Conservation (phyloP, 2,888 invertebrate genomes). For the Apantesis nais region DNA sequence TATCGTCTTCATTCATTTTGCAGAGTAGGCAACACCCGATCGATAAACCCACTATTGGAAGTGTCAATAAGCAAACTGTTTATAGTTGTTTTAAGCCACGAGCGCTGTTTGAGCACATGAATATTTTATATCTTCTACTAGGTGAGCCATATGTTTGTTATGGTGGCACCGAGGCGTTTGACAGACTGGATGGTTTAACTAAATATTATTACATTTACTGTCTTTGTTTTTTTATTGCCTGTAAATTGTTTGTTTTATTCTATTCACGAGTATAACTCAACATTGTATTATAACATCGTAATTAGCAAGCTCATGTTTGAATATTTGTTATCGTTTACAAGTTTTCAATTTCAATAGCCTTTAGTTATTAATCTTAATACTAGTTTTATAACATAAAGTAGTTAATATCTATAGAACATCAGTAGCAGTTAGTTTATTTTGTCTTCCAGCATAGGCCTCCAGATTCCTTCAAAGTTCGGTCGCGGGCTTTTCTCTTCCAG, state of each 20-base stretch:
- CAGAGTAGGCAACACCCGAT: neutral
- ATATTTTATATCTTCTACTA: neutral
- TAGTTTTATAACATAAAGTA: too few relatives aligned
- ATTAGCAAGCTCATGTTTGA: neutral
- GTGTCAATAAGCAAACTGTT: conserved; percentile 5
- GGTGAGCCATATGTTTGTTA: neutral
- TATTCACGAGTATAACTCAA: neutral
- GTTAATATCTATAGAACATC: too few relatives aligned
- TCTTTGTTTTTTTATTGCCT: neutral
- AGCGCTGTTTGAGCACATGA: neutral
- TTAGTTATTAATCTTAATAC: too few relatives aligned
- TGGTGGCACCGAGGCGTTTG: neutral
- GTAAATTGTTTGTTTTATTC: neutral
- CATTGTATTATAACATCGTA: neutral
- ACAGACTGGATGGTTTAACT: neutral
- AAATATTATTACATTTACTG: neutral
- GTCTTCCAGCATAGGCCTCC: too few relatives aligned
- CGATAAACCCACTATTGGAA: neutral
- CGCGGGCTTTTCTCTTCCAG: too few relatives aligned
- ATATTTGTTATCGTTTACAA: neutral
- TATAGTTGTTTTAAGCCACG: conserved; percentile 4
- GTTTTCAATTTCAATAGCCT: too few relatives aligned
- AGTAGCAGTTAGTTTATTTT: too few relatives aligned
- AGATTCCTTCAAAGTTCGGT: too few relatives aligned
- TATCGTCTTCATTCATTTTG: neutral